phyloP scores from a whole-genome alignment of 2,113 vertebrate genomes.

The Conger conger region DNA sequence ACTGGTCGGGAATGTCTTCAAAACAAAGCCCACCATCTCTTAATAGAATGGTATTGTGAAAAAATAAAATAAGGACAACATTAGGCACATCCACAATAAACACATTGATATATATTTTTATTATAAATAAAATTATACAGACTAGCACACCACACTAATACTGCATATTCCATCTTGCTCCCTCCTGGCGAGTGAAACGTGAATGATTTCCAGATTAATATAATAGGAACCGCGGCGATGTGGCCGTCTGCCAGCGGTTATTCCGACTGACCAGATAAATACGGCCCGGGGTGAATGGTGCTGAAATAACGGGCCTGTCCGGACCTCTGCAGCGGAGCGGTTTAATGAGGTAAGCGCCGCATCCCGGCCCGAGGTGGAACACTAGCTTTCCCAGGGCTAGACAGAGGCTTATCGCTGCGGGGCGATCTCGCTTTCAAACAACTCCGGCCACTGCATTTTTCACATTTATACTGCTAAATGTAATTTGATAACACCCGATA shows the following conservation, averaged over 20 bases:
- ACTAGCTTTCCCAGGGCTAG: neutral
- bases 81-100: neutral
- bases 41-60: neutral
- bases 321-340: neutral
- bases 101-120: neutral
- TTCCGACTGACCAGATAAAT: neutral
- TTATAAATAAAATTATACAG: neutral
- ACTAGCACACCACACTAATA: neutral
- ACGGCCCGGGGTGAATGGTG: neutral
- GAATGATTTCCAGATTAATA: neutral
- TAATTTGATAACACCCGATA: constrained; percentile 9
- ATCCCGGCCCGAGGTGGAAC: neutral
- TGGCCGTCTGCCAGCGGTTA: neutral
- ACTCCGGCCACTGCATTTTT: neutral
- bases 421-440: neutral
- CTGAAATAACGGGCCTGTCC: neutral
- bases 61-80: too few relatives aligned
- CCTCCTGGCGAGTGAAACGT: neutral
- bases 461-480: neutral
- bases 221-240: neutral
- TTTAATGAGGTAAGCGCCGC: constrained; percentile 16
- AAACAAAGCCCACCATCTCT: neutral
- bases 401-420: neutral
- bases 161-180: neutral
- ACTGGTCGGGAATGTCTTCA: neutral